These are phyloP conservation scores for Ophion costatus DNA, from an alignment of 2,888 invertebrate species.

Conservation along the genomic window DNA sequence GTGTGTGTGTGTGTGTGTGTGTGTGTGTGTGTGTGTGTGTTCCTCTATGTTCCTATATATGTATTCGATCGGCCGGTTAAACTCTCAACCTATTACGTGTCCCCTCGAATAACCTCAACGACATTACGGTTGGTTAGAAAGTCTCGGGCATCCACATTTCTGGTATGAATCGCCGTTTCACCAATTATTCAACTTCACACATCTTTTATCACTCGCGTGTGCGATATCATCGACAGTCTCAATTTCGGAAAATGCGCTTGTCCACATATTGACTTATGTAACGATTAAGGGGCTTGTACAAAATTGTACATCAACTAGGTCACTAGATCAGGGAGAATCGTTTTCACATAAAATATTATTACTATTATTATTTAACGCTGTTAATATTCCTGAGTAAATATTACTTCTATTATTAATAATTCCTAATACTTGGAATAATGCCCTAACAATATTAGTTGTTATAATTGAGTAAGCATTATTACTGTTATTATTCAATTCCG, in stretches of 20 bases:
- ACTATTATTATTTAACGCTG: not conserved
- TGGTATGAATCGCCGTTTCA: conserved; percentile 45
- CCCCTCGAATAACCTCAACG: conserved; percentile 68
- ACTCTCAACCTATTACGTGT: conserved; percentile 79
- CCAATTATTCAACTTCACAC: conserved; percentile 37
- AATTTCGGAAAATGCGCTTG: not conserved
- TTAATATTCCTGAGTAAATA: not conserved
- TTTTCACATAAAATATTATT: not conserved
- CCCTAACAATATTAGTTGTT: not conserved
- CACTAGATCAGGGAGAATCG: not conserved
- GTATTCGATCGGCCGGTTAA: conserved; percentile 65
- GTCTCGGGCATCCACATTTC: conserved; percentile 65
- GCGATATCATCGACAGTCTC: not conserved
- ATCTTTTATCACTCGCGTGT: conserved; percentile 20
- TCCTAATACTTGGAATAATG: not conserved
- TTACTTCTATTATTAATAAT: not conserved
- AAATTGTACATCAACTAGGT: not conserved
- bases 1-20: too few species aligned
- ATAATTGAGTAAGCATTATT: not conserved
- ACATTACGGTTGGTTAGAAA: conserved; percentile 75
- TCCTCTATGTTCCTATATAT: not conserved
- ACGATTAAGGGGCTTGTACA: not conserved
- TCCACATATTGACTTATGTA: not conserved
- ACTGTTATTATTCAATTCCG: not conserved
- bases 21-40: too few species aligned